These are phyloP conservation scores for Riptortus pedestris DNA, from an alignment of 1,140 invertebrate genomes.

Conservation along the genomic window DNA sequence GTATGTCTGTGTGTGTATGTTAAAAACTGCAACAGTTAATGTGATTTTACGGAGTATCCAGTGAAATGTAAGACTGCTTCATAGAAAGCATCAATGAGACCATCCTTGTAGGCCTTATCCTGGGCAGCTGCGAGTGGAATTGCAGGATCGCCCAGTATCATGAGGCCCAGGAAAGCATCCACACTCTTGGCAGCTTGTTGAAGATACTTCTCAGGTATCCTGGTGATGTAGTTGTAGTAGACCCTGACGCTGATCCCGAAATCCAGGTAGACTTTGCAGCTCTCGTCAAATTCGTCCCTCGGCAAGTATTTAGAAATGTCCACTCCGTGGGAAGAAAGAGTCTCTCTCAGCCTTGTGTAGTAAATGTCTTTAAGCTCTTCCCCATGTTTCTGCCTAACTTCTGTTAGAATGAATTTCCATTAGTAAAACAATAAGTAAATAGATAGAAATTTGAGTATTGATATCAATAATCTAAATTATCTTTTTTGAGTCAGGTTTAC, in stretches of 20 bases:
- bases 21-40: too few relatives aligned
- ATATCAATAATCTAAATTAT: too few relatives aligned
- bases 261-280: slow-evolving; percentile 14
- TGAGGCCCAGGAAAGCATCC: slow-evolving; percentile 8
- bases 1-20: too few relatives aligned
- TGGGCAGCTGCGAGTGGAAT: neutral
- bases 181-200: neutral
- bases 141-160: neutral
- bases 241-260: neutral
- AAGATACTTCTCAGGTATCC: slow-evolving; percentile 11
- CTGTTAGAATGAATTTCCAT: too few relatives aligned
- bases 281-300: neutral
- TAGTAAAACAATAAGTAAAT: too few relatives aligned
- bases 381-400: neutral
- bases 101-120: neutral
- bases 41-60: too few relatives aligned
- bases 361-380: slow-evolving; percentile 9
- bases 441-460: too few relatives aligned
- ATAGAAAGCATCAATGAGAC: neutral
- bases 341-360: neutral
- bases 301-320: neutral
- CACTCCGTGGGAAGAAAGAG: neutral
- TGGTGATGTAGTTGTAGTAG: slow-evolving; percentile 18
- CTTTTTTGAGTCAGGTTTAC: too few relatives aligned
- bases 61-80: slow-evolving; percentile 5